Percentiles rank a stretch among this genome's conserved stretches.
These are phyloP conservation scores for Menidia menidia DNA, from an alignment of 2,797 vertebrate genomes.

Conservation along the genomic window DNA sequence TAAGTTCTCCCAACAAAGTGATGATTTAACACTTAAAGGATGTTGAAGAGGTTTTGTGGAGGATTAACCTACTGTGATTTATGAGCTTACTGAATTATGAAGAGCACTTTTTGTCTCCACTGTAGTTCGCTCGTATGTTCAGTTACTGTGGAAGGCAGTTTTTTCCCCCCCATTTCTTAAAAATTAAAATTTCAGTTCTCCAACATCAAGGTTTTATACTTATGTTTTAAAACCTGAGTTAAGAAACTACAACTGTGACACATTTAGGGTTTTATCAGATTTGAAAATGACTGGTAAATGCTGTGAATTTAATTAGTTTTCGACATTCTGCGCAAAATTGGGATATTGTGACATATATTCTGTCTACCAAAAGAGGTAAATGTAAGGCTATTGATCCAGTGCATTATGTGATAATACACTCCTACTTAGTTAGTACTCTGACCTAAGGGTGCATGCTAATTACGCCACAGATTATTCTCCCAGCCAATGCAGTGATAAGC, in stretches of 20 bases:
- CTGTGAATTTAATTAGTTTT: slow-evolving; percentile 20
- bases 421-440: slow-evolving; percentile 59
- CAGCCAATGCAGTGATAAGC: slow-evolving; percentile 72
- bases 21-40: slow-evolving; percentile 84
- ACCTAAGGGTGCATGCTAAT: slow-evolving; percentile 70
- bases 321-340: slow-evolving; percentile 14
- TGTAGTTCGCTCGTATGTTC: slow-evolving; percentile 19
- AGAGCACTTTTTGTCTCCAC: slow-evolving; percentile 77
- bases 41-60: slow-evolving; percentile 78
- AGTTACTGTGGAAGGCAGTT: too few species aligned
- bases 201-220: slow-evolving; percentile 33
- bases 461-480: slow-evolving; percentile 57
- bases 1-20: slow-evolving; percentile 64
- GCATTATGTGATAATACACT: slow-evolving; percentile 40
- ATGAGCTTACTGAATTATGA: slow-evolving; percentile 80
- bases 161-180: too few species aligned
- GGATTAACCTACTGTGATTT: slow-evolving; percentile 83
- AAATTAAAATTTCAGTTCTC: slow-evolving; percentile 14
- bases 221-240: slow-evolving; percentile 14
- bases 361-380: slow-evolving; percentile 46
- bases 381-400: slow-evolving; percentile 33
- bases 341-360: slow-evolving; percentile 16
- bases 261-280: slow-evolving; percentile 8
- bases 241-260: slow-evolving; percentile 22
- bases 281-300: slow-evolving; percentile 33